phyloP scores from a whole-genome alignment of 1,140 invertebrate genomes.

The Ceratina calcarata region DNA sequence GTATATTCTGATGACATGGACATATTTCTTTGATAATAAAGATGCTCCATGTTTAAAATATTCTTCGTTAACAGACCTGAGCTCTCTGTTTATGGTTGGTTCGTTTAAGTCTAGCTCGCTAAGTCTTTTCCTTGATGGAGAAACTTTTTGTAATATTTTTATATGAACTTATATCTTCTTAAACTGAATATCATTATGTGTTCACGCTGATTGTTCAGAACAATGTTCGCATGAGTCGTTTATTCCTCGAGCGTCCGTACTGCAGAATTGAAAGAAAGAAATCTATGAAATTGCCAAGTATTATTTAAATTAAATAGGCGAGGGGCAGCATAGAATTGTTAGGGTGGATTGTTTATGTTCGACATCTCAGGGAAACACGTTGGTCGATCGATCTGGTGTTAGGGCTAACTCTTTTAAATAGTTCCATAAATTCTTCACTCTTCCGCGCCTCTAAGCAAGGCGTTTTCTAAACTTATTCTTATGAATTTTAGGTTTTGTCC shows the following conservation, averaged over 20 bases:
- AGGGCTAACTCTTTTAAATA: conserved; percentile 24
- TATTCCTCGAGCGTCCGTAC: too few species aligned
- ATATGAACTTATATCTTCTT: too few species aligned
- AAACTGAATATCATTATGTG: too few species aligned
- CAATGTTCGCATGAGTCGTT: too few species aligned
- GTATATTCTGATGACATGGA: neutral
- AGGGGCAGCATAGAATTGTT: neutral
- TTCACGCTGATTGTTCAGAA: too few species aligned
- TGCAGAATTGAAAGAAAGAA: too few species aligned
- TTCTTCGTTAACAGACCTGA: neutral
- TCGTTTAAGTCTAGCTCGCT: neutral
- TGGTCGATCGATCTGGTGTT: conserved; percentile 5
- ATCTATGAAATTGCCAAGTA: neutral
- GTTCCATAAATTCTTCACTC: conserved; percentile 26
- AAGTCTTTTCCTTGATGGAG: too few species aligned
- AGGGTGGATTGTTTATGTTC: conserved; percentile 6
- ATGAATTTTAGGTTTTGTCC: conserved; percentile 52
- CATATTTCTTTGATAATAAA: neutral
- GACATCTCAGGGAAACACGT: neutral
- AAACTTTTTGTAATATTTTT: too few species aligned
- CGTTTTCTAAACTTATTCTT: conserved; percentile 45
- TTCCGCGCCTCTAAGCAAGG: conserved; percentile 22
- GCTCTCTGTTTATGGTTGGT: neutral
- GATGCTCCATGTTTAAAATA: neutral
- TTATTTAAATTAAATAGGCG: neutral